These are phyloP conservation scores for Ormyrus rosae DNA, from an alignment of 2,888 invertebrate genomes.

Conservation along the genomic window DNA sequence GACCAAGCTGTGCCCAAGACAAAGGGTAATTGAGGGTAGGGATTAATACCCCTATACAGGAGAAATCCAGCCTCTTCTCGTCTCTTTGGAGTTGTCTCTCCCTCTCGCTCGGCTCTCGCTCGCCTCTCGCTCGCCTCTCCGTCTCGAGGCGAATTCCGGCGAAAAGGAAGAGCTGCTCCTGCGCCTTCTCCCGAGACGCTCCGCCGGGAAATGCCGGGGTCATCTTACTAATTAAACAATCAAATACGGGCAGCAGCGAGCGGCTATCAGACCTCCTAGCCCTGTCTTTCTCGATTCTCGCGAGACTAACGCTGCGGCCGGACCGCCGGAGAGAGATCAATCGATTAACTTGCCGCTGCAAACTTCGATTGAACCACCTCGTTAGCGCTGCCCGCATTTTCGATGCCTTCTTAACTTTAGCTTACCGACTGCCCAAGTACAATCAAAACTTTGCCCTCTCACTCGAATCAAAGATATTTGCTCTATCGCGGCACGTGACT, in stretches of 20 bases:
- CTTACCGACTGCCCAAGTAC: not conserved
- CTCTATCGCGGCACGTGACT: conserved; percentile 43
- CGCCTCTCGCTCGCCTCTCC: conserved; percentile 52
- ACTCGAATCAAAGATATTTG: not conserved
- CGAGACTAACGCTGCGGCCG: conserved; percentile 12
- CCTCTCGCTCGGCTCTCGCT: conserved; percentile 56
- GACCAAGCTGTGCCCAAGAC: conserved; percentile 76
- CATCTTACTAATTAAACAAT: conserved; percentile 76
- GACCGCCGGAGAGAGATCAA: conserved; percentile 63
- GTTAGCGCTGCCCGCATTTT: conserved; percentile 59
- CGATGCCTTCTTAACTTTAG: conserved; percentile 37
- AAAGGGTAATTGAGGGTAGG: conserved; percentile 77
- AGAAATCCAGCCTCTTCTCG: conserved; percentile 69
- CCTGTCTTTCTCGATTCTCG: conserved; percentile 22
- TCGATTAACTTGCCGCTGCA: conserved; percentile 68
- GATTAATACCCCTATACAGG: conserved; percentile 76
- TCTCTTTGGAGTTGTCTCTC: conserved; percentile 65
- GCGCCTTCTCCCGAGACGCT: conserved; percentile 46
- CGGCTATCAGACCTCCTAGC: conserved; percentile 50
- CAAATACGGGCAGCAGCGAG: conserved; percentile 72
- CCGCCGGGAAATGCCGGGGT: conserved; percentile 67
- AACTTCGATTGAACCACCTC: conserved; percentile 69
- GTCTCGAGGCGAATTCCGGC: conserved; percentile 41
- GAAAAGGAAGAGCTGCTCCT: conserved; percentile 43
- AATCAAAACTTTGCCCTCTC: too few species aligned